Evolutionary conservation across 1,140 invertebrate species (phyloP), one percentile per base, ranked within the genome.

Genomic region (Cephus cinctus): DNA sequence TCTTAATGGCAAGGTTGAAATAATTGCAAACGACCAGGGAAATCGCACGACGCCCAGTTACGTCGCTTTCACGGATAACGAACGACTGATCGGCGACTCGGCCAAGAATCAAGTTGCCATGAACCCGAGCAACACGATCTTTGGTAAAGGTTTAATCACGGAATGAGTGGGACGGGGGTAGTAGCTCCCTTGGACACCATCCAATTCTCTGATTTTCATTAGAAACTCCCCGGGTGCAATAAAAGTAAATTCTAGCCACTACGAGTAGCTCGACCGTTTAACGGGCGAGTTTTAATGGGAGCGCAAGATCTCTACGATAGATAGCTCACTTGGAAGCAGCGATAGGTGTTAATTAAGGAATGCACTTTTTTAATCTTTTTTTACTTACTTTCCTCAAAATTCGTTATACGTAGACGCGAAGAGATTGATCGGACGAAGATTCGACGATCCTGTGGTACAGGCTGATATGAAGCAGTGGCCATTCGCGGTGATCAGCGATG

Each of bases 21-120:
- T 94, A 54, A 92, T 94, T 41, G 87, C 89, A 42, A 94, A 94
- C 62, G 89, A 93, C 56, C 89, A 93, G 70, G 90, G 90, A 20
- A 92, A 93, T 69, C 79, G 89, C 45, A 93, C 88, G 12, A 92
- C 89, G 11, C 88, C 89, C 9, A 87, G 85, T 39, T 94, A 90
- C 71, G 90, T 95, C 20, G 92, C 90, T 1, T 96, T 95, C 69
- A 90, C 84, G 2, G 90, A 92, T 31, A 83, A 85, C 0, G 90
- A 94, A 64, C 76, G 90, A 15, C 75, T 94, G 9, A 87, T 93
- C 49, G 90, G 89, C 18, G 90, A 94, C 68, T 78, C 83, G 19
- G 86, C 86, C 5, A 88, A 86, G 65, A 86, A 86, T 57, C 84
- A 86, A 74, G 81, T 83, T 58, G 77, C 78, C 51, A 78, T 84